Evolutionary conservation across 2,113 vertebrate species (phyloP).

Genomic region (Phocoena phocoena): DNA sequence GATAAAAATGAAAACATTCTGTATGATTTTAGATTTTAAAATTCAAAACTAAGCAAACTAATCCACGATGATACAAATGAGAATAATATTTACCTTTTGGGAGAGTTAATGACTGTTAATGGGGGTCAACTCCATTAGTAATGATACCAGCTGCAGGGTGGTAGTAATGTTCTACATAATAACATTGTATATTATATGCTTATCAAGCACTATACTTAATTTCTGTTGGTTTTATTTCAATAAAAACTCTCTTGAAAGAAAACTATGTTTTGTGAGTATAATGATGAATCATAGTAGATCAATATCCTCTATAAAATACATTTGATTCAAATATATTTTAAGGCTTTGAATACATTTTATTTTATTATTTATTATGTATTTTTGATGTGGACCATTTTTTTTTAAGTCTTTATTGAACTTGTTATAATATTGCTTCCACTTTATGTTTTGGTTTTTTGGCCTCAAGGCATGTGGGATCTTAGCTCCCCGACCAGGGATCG

Average conservation of each 20-base stretch:
- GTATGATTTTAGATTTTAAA: neutral
- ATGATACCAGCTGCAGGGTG: neutral
- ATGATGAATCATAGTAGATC: neutral
- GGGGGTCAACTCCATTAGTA: neutral
- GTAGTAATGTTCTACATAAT: neutral
- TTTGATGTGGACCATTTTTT: too few relatives aligned
- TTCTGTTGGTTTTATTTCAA: neutral
- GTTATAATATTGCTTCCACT: too few relatives aligned
- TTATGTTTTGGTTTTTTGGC: too few relatives aligned
- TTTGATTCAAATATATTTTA: neutral
- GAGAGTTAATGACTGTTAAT: neutral
- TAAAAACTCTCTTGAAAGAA: slow-evolving; percentile 27
- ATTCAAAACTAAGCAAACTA: slow-evolving; percentile 39
- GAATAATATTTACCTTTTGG: neutral
- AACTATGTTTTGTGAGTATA: slow-evolving; percentile 20
- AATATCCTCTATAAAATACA: slow-evolving; percentile 15
- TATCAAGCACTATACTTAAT: neutral
- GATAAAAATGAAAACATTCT: neutral
- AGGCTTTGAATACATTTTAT: neutral
- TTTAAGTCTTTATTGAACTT: too few relatives aligned
- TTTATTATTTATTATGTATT: too few relatives aligned
- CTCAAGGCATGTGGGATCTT: too few relatives aligned
- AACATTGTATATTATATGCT: neutral
- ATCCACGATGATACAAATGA: neutral
- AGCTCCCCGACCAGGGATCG: too few relatives aligned